Percentiles rank a stretch among this genome's conserved stretches.
phyloP scores from a whole-genome alignment of 2,888 invertebrate genomes.

The Oxytorus armatus region DNA sequence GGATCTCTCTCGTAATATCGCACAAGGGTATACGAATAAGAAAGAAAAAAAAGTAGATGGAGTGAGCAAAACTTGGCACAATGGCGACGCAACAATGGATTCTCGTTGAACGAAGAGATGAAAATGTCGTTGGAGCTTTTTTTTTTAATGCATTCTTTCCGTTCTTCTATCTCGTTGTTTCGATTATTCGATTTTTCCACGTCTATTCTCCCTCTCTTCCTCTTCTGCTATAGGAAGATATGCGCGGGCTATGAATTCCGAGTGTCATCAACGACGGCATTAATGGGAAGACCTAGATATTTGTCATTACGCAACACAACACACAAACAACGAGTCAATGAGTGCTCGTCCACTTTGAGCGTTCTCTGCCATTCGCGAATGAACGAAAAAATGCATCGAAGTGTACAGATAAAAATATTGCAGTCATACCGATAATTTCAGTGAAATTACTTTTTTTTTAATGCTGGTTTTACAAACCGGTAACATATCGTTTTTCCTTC shows the following conservation, averaged over 20 bases:
- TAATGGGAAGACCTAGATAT: conserved; percentile 8
- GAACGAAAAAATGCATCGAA: no score
- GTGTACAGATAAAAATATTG: no score
- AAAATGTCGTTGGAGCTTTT: conserved; percentile 1
- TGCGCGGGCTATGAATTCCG: neutral
- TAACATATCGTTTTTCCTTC: no score
- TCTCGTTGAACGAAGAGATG: conserved; percentile 6
- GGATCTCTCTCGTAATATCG: neutral
- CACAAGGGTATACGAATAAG: neutral
- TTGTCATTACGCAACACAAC: conserved; percentile 1
- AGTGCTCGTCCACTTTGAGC: conserved; percentile 7
- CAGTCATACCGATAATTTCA: no score
- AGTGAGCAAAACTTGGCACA: conserved; percentile 1
- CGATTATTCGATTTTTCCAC: conserved; percentile 10
- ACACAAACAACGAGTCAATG: neutral
- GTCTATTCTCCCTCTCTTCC: neutral
- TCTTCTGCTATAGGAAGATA: neutral
- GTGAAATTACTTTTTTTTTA: no score
- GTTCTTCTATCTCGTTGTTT: neutral
- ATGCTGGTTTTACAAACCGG: no score
- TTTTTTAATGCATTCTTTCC: neutral
- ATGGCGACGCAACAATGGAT: conserved; percentile 49
- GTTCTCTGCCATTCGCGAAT: neutral
- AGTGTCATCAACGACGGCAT: conserved; percentile 10
- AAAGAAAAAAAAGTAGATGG: conserved; percentile 8